Evolutionary conservation across 2,797 vertebrate genomes (phyloP).

Genomic region (Acipenser transmontanus): DNA sequence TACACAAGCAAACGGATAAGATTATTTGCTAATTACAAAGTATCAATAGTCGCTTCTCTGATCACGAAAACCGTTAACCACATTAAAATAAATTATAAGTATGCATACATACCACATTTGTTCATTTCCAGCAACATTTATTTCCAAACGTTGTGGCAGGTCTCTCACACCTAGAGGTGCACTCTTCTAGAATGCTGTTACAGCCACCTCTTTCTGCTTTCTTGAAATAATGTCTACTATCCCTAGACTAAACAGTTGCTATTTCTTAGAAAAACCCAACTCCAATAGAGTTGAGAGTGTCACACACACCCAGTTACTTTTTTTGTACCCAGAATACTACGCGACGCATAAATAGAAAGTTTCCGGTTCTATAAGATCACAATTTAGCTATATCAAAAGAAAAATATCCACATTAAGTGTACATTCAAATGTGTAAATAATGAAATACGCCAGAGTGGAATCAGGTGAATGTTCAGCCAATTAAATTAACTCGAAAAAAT

Average conservation of each 20-base stretch:
- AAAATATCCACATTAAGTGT: not conserved
- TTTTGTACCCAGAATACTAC: conserved; percentile 9
- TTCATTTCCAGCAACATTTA: not conserved
- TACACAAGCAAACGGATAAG: not conserved
- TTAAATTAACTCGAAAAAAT: not conserved
- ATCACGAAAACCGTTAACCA: not conserved
- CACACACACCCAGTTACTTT: not conserved
- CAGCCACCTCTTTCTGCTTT: not conserved
- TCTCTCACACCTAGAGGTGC: not conserved
- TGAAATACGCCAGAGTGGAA: not conserved
- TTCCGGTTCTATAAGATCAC: not conserved
- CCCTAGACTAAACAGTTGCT: not conserved
- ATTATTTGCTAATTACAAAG: not conserved
- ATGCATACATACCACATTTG: not conserved
- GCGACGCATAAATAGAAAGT: conserved; percentile 2
- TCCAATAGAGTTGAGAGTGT: not conserved
- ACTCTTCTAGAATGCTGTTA: not conserved
- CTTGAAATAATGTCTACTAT: not conserved
- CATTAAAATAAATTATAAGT: not conserved
- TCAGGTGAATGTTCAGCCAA: not conserved
- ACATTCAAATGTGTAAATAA: not conserved
- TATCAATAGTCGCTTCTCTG: not conserved
- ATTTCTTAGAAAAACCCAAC: not conserved
- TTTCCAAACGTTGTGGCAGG: not conserved
- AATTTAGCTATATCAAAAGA: not conserved